These are phyloP conservation scores for Onychorhynchus coronatus DNA, from an alignment of 2,113 vertebrate genomes.

Conservation along the genomic window DNA sequence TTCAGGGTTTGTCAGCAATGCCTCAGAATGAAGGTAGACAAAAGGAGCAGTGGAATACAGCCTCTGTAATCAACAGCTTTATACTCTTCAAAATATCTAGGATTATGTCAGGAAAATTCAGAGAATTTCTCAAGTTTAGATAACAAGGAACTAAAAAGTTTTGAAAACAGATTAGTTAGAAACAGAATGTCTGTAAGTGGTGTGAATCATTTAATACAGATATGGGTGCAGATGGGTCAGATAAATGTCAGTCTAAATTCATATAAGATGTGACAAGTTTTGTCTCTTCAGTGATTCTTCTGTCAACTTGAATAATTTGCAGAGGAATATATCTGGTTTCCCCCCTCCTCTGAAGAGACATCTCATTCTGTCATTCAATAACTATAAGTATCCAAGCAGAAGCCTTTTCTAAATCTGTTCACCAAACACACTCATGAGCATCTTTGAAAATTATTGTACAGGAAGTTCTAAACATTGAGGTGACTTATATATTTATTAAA, in stretches of 20 bases:
- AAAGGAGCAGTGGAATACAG: neutral
- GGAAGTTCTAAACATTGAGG: neutral
- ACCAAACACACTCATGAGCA: neutral
- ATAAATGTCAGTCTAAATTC: constrained; percentile 40
- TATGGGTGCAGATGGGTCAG: constrained; percentile 17
- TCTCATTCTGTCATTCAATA: constrained; percentile 41
- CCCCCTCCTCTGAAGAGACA: neutral
- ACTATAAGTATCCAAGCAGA: neutral
- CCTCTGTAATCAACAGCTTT: constrained; percentile 14
- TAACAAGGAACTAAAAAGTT: constrained; percentile 31
- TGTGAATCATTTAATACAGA: constrained; percentile 31
- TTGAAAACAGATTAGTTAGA: constrained; percentile 48
- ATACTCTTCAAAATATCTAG: constrained; percentile 6
- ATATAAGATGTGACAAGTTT: constrained; percentile 36
- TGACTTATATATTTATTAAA: constrained; percentile 5
- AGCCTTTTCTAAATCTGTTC: constrained; percentile 22
- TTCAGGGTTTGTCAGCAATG: neutral
- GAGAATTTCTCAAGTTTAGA: constrained; percentile 2
- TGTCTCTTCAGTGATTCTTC: constrained; percentile 52
- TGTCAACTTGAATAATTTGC: constrained; percentile 48
- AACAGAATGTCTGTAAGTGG: neutral
- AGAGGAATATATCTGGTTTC: constrained; percentile 12
- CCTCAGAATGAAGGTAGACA: neutral
- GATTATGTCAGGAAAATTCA: constrained; percentile 18
- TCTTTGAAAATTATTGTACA: neutral